Evolutionary conservation across 2,888 invertebrate species (phyloP).

Genomic region (Thera obeliscata): DNA sequence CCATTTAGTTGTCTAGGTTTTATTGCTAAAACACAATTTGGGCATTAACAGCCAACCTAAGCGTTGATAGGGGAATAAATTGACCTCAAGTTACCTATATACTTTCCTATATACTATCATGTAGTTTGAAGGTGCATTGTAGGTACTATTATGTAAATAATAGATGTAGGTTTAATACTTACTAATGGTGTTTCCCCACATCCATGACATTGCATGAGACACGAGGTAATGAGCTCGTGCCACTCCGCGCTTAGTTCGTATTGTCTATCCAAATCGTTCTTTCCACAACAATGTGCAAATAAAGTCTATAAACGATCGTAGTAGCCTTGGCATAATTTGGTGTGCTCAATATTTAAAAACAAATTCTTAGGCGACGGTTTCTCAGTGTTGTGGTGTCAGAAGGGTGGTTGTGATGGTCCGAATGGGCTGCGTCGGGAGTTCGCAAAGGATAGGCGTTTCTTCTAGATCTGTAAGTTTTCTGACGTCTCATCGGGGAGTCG

Average conservation of each 20-base stretch:
- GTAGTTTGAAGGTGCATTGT: too few relatives aligned
- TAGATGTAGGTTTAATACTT: background rate
- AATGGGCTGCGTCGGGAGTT: constrained; percentile 74
- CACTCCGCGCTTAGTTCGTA: constrained; percentile 54
- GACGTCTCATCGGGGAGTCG: too few relatives aligned
- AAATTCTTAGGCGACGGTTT: constrained; percentile 15
- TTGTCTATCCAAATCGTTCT: constrained; percentile 52
- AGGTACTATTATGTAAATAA: too few relatives aligned
- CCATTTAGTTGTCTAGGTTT: too few relatives aligned
- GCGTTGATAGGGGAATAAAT: too few relatives aligned
- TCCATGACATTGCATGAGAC: constrained; percentile 22
- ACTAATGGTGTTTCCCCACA: constrained; percentile 7
- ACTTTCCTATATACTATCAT: background rate
- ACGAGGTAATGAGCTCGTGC: constrained; percentile 46
- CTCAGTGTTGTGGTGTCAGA: constrained; percentile 33
- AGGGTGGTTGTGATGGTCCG: constrained; percentile 48
- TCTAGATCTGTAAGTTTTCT: constrained; percentile 51
- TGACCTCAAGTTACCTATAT: too few relatives aligned
- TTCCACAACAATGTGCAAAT: constrained; percentile 37
- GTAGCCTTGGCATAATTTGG: constrained; percentile 63
- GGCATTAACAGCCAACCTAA: too few relatives aligned
- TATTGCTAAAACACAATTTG: too few relatives aligned
- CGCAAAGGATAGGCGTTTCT: constrained; percentile 54
- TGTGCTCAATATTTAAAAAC: constrained; percentile 1
- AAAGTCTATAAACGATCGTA: constrained; percentile 46